phyloP scores from a whole-genome alignment of 2,888 invertebrate species.

The Laspeyria flexula region DNA sequence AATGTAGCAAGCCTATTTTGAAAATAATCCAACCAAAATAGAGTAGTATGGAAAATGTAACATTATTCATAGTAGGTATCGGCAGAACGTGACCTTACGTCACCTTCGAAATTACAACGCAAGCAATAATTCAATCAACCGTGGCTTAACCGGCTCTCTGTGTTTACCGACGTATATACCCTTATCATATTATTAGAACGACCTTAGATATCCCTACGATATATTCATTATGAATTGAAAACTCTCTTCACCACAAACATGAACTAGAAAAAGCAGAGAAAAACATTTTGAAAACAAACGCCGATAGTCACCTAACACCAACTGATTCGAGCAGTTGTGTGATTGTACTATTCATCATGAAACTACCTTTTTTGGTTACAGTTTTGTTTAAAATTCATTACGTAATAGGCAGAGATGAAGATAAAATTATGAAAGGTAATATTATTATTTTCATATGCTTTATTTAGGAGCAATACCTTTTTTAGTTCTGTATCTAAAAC shows the following conservation, averaged over 20 bases:
- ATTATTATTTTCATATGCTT: neutral
- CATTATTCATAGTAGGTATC: constrained; percentile 54
- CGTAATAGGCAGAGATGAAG: constrained; percentile 71
- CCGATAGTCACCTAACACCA: constrained; percentile 43
- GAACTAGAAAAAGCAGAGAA: constrained; percentile 25
- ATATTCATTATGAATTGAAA: constrained; percentile 40
- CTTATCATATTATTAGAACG: constrained; percentile 59
- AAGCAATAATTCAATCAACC: constrained; percentile 83
- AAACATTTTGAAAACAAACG: constrained; percentile 42
- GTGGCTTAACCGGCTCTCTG: constrained; percentile 70
- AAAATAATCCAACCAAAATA: neutral
- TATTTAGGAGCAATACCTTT: neutral
- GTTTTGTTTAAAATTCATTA: constrained; percentile 40
- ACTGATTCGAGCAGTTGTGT: constrained; percentile 49
- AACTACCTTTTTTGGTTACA: constrained; percentile 42
- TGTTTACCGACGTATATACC: constrained; percentile 76
- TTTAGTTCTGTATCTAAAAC: neutral
- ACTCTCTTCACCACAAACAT: constrained; percentile 10
- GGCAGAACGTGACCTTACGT: constrained; percentile 66
- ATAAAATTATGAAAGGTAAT: constrained; percentile 78
- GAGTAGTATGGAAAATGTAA: neutral
- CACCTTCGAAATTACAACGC: constrained; percentile 66
- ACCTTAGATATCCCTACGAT: constrained; percentile 47
- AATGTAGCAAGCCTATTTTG: neutral
- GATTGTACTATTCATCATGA: constrained; percentile 47